Evolutionary conservation across 92 coral and sea anemone genomes (phyloP).

Genomic region (Heteractis magnifica): DNA sequence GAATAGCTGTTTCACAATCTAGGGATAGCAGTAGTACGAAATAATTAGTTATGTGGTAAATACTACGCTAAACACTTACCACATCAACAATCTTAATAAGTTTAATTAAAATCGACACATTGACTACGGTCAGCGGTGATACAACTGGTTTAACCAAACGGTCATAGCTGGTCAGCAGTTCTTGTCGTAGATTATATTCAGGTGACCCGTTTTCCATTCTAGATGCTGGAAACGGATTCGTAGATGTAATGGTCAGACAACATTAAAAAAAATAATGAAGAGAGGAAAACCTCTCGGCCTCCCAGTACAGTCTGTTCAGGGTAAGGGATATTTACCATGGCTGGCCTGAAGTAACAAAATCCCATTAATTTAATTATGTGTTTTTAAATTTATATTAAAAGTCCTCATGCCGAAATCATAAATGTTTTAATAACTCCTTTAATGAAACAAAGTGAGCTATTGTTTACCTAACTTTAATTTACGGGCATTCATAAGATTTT

Average conservation of each 20-base stretch:
- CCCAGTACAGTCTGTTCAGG: no score
- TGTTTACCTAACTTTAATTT: no score
- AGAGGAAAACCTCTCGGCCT: no score
- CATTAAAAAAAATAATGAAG: background rate
- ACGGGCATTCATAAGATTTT: no score
- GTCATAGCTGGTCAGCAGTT: conserved; percentile 31
- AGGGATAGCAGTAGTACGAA: background rate
- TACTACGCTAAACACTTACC: conserved; percentile 26
- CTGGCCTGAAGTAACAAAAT: no score
- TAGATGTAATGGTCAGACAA: background rate
- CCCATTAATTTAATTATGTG: no score
- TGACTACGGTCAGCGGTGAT: conserved; percentile 23
- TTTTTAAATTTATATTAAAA: no score
- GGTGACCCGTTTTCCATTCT: conserved; percentile 11
- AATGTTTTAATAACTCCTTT: no score
- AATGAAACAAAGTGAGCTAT: no score
- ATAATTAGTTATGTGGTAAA: background rate
- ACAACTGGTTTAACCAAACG: conserved; percentile 52
- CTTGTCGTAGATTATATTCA: conserved; percentile 41
- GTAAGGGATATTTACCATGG: no score
- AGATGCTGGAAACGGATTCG: background rate
- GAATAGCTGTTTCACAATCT: background rate
- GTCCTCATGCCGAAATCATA: no score
- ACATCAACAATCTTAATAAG: conserved; percentile 26
- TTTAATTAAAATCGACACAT: conserved; percentile 39